A percentile compares a stretch with the other conserved stretches of the same genome.
Evolutionary conservation across 2,888 invertebrate species (phyloP).

Genomic region (Melanargia galathea): DNA sequence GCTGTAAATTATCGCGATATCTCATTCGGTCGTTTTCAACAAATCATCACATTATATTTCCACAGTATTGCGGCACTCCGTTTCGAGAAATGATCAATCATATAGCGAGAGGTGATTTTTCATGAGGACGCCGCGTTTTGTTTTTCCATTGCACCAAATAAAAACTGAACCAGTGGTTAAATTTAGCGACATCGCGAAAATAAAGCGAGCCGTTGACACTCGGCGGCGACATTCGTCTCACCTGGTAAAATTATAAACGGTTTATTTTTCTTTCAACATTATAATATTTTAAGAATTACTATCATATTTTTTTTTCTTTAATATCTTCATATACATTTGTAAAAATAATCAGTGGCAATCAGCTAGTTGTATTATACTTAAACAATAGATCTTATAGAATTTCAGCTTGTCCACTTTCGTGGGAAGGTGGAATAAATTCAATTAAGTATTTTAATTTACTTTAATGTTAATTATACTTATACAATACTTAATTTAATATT

Average conservation of each 20-base stretch:
- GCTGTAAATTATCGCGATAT: conserved; percentile 59
- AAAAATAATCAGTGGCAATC: too few relatives aligned
- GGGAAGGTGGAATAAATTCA: too few relatives aligned
- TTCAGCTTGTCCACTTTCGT: too few relatives aligned
- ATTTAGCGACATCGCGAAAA: conserved; percentile 62
- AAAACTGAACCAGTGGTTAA: conserved; percentile 56
- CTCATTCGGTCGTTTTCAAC: conserved; percentile 62
- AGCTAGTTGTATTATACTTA: too few relatives aligned
- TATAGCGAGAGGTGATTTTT: conserved; percentile 77
- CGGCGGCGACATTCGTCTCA: conserved; percentile 65
- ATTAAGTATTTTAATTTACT: too few relatives aligned
- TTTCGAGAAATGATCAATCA: conserved; percentile 81
- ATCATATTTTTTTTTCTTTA: too few relatives aligned
- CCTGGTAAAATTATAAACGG: conserved; percentile 46
- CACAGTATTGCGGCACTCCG: conserved; percentile 53
- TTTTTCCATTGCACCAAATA: conserved; percentile 73
- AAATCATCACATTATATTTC: conserved; percentile 73
- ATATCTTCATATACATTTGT: too few relatives aligned
- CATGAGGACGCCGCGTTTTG: conserved; percentile 66
- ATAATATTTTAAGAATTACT: background rate
- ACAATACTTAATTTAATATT: too few relatives aligned
- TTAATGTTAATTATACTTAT: too few relatives aligned
- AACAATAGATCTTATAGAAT: too few relatives aligned
- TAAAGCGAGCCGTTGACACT: conserved; percentile 60
- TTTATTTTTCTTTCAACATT: conserved; percentile 1